A percentile compares a stretch with the other conserved stretches of the same genome.
These are phyloP conservation scores for Calliopsis andreniformis DNA, from an alignment of 1,140 invertebrate species.

Conservation along the genomic window DNA sequence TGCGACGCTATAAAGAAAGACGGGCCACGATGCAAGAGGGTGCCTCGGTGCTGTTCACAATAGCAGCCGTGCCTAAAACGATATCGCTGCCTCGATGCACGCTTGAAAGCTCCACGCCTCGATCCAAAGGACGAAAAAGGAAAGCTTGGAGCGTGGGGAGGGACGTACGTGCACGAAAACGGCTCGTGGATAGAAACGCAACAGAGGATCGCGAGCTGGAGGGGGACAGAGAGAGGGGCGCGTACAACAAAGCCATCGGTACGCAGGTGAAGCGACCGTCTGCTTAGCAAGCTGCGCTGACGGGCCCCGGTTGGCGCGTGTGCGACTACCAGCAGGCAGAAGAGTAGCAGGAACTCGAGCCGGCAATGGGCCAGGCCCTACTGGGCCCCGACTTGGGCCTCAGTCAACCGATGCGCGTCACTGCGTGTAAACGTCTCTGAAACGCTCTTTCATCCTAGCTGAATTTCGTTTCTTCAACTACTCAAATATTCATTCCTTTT, in stretches of 20 bases:
- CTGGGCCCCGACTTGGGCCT: conserved; percentile 62
- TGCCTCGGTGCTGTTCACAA: no score
- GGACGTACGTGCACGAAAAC: neutral
- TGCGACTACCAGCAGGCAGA: conserved; percentile 40
- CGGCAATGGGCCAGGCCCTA: conserved; percentile 42
- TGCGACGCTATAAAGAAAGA: no score
- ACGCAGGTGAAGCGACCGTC: conserved; percentile 66
- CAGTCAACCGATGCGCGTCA: conserved; percentile 76
- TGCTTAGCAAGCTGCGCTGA: conserved; percentile 58
- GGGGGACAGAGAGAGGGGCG: conserved; percentile 3
- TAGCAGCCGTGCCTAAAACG: no score
- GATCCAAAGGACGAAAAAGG: neutral
- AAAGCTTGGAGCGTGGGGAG: neutral
- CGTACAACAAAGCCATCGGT: conserved; percentile 58
- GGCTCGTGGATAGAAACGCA: neutral
- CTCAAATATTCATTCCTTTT: no score
- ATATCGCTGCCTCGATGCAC: no score
- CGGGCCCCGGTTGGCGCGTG: conserved; percentile 51
- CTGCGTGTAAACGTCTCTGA: conserved; percentile 56
- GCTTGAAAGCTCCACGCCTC: neutral
- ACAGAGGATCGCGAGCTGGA: conserved; percentile 2
- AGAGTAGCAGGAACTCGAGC: conserved; percentile 40
- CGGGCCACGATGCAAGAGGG: no score
- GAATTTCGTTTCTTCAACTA: neutral
- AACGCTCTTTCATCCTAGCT: conserved; percentile 14